Percentiles rank a stretch among this genome's conserved stretches.
Evolutionary conservation across 2,888 invertebrate genomes (phyloP).

Genomic region (Drosophila fungiperda): DNA sequence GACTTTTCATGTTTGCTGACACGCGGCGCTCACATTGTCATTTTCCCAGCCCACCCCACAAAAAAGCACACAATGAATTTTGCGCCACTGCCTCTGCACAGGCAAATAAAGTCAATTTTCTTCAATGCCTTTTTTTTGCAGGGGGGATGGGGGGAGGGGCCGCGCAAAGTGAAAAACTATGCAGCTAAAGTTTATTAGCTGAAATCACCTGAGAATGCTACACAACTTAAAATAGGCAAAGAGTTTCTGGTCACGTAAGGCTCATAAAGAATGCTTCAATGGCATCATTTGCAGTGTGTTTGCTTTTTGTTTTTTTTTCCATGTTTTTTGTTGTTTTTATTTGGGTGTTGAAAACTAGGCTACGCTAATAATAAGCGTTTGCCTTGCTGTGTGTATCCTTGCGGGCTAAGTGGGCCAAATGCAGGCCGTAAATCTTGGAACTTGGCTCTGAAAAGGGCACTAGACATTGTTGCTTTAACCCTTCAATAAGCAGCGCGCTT

Average conservation of each 20-base stretch:
- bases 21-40: slow-evolving; percentile 62
- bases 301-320: slow-evolving; percentile 52
- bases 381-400: slow-evolving; percentile 18
- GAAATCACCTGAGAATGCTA: slow-evolving; percentile 46
- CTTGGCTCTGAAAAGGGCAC: slow-evolving; percentile 44
- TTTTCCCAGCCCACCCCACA: slow-evolving; percentile 35
- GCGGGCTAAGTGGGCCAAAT: slow-evolving; percentile 56
- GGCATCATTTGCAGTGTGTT: slow-evolving; percentile 69
- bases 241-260: slow-evolving; percentile 78
- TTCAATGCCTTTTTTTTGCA: slow-evolving; percentile 17
- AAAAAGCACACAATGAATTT: slow-evolving; percentile 1
- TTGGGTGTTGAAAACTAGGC: slow-evolving; percentile 53
- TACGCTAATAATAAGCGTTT: slow-evolving; percentile 67
- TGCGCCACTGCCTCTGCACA: too few species aligned
- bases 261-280: slow-evolving; percentile 73
- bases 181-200: slow-evolving; percentile 55
- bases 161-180: slow-evolving; percentile 53
- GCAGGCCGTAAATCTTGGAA: slow-evolving; percentile 62
- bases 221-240: slow-evolving; percentile 59
- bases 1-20: slow-evolving; percentile 77
- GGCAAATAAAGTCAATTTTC: slow-evolving; percentile 45
- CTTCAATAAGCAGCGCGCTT: slow-evolving; percentile 47
- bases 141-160: neutral
- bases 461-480: slow-evolving; percentile 57
- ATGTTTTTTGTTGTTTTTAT: neutral